phyloP scores from a whole-genome alignment of 2,888 invertebrate genomes.

The Nymphalis c-album region DNA sequence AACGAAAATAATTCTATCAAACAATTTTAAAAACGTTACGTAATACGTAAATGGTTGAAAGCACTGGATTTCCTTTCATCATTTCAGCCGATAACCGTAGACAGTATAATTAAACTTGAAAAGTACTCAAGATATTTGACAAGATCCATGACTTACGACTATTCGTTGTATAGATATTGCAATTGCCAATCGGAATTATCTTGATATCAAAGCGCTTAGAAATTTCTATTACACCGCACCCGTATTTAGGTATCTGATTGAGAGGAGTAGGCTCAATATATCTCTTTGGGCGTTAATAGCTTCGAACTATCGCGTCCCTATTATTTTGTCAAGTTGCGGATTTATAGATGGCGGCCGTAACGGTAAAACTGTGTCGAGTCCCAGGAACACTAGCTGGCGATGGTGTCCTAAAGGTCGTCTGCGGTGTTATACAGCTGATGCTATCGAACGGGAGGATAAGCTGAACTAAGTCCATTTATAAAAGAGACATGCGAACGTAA shows the following conservation, averaged over 20 bases:
- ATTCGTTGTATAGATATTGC: conserved; percentile 27
- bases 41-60: no score
- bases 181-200: conserved; percentile 35
- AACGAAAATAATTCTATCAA: no score
- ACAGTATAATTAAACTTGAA: conserved; percentile 36
- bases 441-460: conserved; percentile 41
- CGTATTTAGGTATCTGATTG: conserved; percentile 80
- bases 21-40: no score
- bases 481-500: conserved; percentile 37
- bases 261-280: conserved; percentile 75
- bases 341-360: conserved; percentile 75
- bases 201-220: conserved; percentile 34
- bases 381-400: conserved; percentile 48
- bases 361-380: conserved; percentile 61
- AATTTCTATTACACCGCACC: conserved; percentile 59
- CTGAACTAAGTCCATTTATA: conserved; percentile 40
- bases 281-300: conserved; percentile 79
- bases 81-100: not conserved
- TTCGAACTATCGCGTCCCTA: conserved; percentile 72
- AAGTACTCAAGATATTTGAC: conserved; percentile 30
- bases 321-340: conserved; percentile 80
- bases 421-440: conserved; percentile 44
- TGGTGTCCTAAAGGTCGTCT: conserved; percentile 54
- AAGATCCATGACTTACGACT: conserved; percentile 30
- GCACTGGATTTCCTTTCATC: no score